Evolutionary conservation across 2,113 vertebrate species (phyloP).

Genomic region (Trogon surrucura): DNA sequence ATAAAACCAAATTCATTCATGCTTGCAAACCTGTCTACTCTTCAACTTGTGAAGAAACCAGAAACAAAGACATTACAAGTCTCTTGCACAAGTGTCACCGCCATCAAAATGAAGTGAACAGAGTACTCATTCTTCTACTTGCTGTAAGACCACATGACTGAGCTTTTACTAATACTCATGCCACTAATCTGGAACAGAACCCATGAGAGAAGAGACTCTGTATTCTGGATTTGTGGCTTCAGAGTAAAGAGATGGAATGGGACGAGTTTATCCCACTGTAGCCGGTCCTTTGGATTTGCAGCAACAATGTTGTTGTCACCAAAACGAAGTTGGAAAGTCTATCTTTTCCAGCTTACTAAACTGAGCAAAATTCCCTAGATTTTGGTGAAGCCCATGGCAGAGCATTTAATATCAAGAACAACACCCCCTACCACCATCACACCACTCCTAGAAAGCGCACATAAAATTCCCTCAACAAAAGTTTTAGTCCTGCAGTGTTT

Average conservation of each 20-base stretch:
- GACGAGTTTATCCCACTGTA: not conserved
- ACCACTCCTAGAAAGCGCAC: not conserved
- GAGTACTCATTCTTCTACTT: not conserved
- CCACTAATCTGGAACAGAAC: not conserved
- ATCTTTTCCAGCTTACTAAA: not conserved
- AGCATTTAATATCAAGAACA: not conserved
- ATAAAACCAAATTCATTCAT: not conserved
- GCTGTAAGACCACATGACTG: fast-evolving
- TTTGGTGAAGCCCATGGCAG: not conserved
- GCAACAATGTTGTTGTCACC: not conserved
- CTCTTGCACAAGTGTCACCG: not conserved
- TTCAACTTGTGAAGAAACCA: not conserved
- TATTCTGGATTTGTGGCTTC: not conserved
- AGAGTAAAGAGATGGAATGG: not conserved
- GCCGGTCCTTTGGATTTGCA: not conserved
- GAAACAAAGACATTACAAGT: not conserved
- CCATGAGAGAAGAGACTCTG: not conserved
- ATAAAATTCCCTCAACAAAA: not conserved
- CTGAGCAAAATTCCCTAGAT: not conserved
- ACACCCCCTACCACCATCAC: not conserved
- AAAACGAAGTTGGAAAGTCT: not conserved
- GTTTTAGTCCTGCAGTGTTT: not conserved
- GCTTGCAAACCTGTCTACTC: not conserved
- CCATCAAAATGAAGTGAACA: not conserved
- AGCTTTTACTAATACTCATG: not conserved